Evolutionary conservation across 2,797 vertebrate genomes (phyloP).

Genomic region (Danio kyathit): DNA sequence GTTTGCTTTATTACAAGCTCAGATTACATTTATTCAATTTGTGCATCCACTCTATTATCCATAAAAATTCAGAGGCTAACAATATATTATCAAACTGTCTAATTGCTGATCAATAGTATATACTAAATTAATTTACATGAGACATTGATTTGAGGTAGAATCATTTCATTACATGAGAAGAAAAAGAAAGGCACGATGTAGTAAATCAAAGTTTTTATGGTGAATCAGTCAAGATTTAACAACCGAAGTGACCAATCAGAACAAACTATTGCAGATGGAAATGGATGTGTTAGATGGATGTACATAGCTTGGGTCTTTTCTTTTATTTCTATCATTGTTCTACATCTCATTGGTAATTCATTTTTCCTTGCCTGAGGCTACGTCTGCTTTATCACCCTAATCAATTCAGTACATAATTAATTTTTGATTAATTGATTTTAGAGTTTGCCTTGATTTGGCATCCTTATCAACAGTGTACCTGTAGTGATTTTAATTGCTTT

Average conservation of each 20-base stretch:
- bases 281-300: background rate
- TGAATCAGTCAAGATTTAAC: background rate
- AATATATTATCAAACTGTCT: background rate
- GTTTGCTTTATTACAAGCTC: background rate
- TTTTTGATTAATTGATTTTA: slow-evolving; percentile 8
- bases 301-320: background rate
- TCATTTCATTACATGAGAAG: too few species aligned
- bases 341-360: background rate
- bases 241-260: background rate
- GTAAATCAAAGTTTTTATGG: background rate
- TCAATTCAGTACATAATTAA: background rate
- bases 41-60: background rate
- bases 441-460: background rate
- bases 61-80: background rate
- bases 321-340: slow-evolving; percentile 1
- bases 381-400: slow-evolving; percentile 12
- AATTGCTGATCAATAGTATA: background rate
- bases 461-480: background rate
- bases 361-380: background rate
- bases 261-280: slow-evolving; percentile 1
- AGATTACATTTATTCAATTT: background rate
- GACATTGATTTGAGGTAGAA: too few species aligned
- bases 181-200: background rate
- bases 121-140: too few species aligned
- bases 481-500: background rate